These are phyloP conservation scores for Hirudinaria manillensis DNA, from an alignment of 2,888 invertebrate genomes.

Conservation along the genomic window DNA sequence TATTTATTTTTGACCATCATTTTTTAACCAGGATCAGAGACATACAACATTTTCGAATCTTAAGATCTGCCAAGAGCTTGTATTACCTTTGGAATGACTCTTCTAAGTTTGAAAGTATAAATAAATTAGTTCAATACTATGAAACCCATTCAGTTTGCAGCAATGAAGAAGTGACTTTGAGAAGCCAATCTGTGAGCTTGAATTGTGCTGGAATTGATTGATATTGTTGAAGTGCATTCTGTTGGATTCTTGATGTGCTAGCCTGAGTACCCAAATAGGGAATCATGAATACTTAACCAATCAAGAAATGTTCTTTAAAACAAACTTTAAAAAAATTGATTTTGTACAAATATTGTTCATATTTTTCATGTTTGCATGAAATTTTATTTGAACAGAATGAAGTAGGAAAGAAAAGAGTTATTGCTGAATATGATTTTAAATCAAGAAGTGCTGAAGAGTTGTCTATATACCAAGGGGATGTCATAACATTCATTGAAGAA, in stretches of 20 bases:
- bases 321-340: no score
- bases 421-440: neutral
- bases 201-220: no score
- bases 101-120: neutral
- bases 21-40: neutral
- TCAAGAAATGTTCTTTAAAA: neutral
- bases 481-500: slow-evolving; percentile 8
- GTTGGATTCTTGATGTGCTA: neutral
- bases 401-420: neutral
- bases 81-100: neutral
- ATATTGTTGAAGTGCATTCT: neutral
- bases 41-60: neutral
- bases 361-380: neutral
- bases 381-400: neutral
- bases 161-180: neutral
- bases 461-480: neutral
- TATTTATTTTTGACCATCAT: neutral
- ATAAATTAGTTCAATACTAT: neutral
- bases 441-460: neutral
- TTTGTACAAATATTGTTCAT: neutral
- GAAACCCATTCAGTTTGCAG: neutral
- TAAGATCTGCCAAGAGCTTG: neutral
- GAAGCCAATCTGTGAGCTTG: neutral
- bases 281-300: neutral
- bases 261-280: neutral